Evolutionary conservation across 1,140 invertebrate species (phyloP), one percentile per base, ranked within the genome.

Genomic region (Drosophila eugracilis): DNA sequence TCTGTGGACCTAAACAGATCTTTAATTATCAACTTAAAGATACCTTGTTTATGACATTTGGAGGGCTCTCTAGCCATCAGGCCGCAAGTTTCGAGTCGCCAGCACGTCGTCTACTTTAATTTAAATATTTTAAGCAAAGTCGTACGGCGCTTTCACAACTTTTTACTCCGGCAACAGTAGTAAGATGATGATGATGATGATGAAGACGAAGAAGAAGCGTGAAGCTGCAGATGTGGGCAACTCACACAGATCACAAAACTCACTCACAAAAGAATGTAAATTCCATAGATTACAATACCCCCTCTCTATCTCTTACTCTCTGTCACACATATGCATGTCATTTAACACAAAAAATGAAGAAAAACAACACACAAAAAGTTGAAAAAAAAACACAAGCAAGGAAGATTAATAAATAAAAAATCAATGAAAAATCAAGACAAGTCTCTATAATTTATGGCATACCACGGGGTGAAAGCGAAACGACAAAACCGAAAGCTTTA

Each of bases 261-360:
- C 70, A 79, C 69, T 60, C 62, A 80, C 77, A 86, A 81, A 85
- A 75, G 77, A 86, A 86, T 86, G 81, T 88, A 78, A 86, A 86
- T 75, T 85, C 76, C 66, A 58, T 85, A 86, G 62, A 79, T 48
- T 69, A 59, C 41, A 75, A 78, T 55, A 65, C 42, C 58, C 59
- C 45, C 74, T 76, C 78, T 88, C 78, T 90, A 84, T 90, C n/a
- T n/a, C n/a, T n/a, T n/a, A n/a, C n/a, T n/a, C n/a, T n/a, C n/a
- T n/a, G n/a, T n/a, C n/a, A n/a, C 84, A 90, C 78, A 80, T 74
- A 89, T 80, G 89, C 89, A 91, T 90, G 90, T 90, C 89, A 91
- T 91, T 91, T 79, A 72, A 84, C 36, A 75, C 30, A 63, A 41
- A 62, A 54, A 83, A 86, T 86, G 89, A 90, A 84, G 65, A 90